Conservation (phyloP, 2,888 invertebrate species). For the Nycteola revayana region DNA sequence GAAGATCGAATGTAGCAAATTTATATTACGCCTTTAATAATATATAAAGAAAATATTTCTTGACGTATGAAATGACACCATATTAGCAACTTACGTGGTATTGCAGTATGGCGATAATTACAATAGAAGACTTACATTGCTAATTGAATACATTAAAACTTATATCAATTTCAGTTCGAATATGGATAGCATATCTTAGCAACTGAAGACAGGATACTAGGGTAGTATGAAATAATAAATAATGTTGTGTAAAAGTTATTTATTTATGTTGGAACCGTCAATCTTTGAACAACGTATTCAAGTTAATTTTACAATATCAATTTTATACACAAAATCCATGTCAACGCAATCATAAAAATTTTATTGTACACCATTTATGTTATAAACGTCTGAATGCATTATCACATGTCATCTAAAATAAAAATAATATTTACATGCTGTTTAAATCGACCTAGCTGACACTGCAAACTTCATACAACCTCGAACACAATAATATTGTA, state of each 20-base stretch:
- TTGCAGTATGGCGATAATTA: too few species aligned
- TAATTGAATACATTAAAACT: too few species aligned
- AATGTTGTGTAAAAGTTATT: constrained; percentile 74
- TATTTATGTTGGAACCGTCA: constrained; percentile 76
- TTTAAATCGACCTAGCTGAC: constrained; percentile 56
- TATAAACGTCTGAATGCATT: constrained; percentile 70
- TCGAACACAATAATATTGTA: constrained; percentile 60
- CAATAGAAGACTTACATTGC: too few species aligned
- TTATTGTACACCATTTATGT: constrained; percentile 70
- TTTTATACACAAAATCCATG: constrained; percentile 73
- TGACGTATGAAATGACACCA: too few species aligned
- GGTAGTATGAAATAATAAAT: constrained; percentile 3
- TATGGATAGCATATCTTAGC: too few species aligned
- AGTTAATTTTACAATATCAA: constrained; percentile 76
- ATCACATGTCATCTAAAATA: constrained; percentile 69
- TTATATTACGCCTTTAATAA: too few species aligned
- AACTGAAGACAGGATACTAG: too few species aligned
- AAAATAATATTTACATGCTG: constrained; percentile 67
- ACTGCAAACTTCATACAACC: constrained; percentile 64
- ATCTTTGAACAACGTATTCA: constrained; percentile 75
- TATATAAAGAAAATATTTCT: too few species aligned
- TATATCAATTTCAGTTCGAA: too few species aligned
- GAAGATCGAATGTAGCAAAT: too few species aligned
- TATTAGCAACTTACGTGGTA: too few species aligned
- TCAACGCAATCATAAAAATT: constrained; percentile 76